Evolutionary conservation across 1,140 invertebrate genomes (phyloP), one percentile per base, ranked within the genome.

Genomic region (Metopolophium dirhodum): DNA sequence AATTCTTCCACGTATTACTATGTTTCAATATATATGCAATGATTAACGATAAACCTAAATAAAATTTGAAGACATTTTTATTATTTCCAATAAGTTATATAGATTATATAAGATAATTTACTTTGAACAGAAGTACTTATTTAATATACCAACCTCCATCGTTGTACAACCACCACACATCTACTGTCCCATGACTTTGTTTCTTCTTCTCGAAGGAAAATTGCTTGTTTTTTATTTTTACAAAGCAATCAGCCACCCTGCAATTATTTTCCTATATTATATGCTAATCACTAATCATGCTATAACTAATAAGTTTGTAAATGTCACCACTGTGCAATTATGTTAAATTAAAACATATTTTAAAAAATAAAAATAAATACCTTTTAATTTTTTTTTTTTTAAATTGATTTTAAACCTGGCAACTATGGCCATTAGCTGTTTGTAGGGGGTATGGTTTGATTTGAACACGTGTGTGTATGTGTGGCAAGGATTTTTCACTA

Each of bases 81-180:
- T 57, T 89, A 45, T 51, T 4, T 89, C 61, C 11, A 68, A n/a
- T n/a, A 87, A 87, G 18, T 45, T n/a, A 14, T 87, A 30, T 41
- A 11, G 2, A 8, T 45, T 45, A 26, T 49, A 2, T n/a, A 49
- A 87, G 14, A 26, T 86, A 86, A 41, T 86, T 86, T 82, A 82
- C 77, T 20, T 22, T 30, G 30, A 61, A 30, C 2, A 30, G 3
- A 30, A 68, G 61, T 68, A 68, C 14, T 68, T 54, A 26, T 86
- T 47, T 86, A 49, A 91, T 30, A 47, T 93, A 77, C 90, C 1
- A 94, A 95, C 96, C 96, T 94, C 96, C 97, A 95, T 97, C 97
- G 95, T 97, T 97, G 95, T 96, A 97, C 9, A 97, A 95, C 97
- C 97, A 97, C 96, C 97, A 97, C 11, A 97, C 96, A 95, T 97